Percentiles rank a stretch among this genome's conserved stretches.
Conservation (phyloP, 1,140 invertebrate species). For the Carposina sasakii region DNA sequence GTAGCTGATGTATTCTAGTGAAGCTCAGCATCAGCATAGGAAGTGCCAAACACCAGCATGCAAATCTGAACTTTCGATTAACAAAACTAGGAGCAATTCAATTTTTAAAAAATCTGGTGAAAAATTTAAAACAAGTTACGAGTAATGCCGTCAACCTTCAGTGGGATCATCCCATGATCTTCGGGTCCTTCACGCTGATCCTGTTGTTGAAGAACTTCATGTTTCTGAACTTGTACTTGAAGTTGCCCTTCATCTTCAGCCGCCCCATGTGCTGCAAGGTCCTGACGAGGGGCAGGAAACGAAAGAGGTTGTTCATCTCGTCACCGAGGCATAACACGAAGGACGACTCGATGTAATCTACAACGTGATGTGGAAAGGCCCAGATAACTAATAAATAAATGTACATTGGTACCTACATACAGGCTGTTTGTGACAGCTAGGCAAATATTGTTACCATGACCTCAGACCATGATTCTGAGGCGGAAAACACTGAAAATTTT, state of each 20-base stretch:
- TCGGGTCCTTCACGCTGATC: conserved; percentile 33
- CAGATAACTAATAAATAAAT: neutral
- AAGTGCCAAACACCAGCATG: no score
- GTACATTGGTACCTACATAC: no score
- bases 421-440: no score
- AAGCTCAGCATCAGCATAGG: no score
- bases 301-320: conserved; percentile 37
- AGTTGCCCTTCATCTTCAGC: conserved; percentile 44
- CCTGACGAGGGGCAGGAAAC: conserved; percentile 45
- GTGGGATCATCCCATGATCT: conserved; percentile 37
- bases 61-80: neutral
- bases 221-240: conserved; percentile 36
- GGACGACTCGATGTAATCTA: conserved; percentile 44
- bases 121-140: no score
- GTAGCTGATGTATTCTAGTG: no score
- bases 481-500: no score
- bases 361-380: conserved; percentile 3
- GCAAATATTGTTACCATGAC: no score
- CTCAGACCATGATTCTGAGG: no score
- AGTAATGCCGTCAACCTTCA: no score
- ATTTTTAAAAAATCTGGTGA: no score
- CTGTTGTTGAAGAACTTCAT: conserved; percentile 42
- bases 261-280: conserved; percentile 54
- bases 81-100: neutral
- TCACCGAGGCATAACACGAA: conserved; percentile 55